Evolutionary conservation across 2,888 invertebrate species (phyloP).

Genomic region (Mimachlamys varia): DNA sequence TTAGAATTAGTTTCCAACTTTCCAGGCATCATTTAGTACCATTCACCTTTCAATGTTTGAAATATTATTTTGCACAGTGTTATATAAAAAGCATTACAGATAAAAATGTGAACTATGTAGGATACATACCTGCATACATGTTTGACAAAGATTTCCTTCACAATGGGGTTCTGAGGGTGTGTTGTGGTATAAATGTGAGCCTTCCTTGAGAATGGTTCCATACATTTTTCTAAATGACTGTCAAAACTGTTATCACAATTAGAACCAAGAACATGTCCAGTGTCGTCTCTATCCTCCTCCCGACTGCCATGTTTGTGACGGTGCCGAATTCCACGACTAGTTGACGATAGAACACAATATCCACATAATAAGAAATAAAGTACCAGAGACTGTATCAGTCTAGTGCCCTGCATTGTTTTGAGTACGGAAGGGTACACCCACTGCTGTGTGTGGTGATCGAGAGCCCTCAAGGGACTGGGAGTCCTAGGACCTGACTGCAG

Average conservation of each 20-base stretch:
- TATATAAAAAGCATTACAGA: not conserved
- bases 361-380: not conserved
- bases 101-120: not conserved
- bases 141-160: slow-evolving; percentile 50
- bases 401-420: not conserved
- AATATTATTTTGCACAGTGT: not conserved
- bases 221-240: slow-evolving; percentile 40
- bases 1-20: too few species aligned
- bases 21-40: too few species aligned
- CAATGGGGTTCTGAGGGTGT: slow-evolving; percentile 46
- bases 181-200: slow-evolving; percentile 41
- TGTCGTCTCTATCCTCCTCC: not conserved
- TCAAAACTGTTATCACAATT: slow-evolving; percentile 45
- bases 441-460: not conserved
- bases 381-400: not conserved
- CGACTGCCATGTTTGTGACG: not conserved
- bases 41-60: not conserved
- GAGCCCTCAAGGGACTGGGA: not conserved
- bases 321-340: not conserved
- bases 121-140: slow-evolving; percentile 53
- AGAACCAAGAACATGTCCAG: not conserved
- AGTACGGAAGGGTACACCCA: not conserved
- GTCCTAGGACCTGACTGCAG: not conserved
- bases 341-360: not conserved
- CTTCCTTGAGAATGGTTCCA: slow-evolving; percentile 49